Conservation (phyloP, 2,113 vertebrate genomes). For the Psittacula cyanocephala region DNA sequence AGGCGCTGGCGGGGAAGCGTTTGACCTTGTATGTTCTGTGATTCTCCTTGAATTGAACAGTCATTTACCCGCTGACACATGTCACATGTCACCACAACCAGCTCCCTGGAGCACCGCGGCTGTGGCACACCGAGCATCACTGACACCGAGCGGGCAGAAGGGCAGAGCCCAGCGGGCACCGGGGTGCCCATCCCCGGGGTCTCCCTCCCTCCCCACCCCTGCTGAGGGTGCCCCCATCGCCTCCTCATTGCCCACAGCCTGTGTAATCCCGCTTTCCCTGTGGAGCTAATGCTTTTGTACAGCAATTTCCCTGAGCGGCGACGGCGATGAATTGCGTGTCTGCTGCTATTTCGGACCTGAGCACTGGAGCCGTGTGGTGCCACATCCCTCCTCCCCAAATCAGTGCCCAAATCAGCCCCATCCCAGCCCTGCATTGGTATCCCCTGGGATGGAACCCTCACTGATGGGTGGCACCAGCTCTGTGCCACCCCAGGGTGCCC, state of each 20-base stretch:
- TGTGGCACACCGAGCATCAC: neutral
- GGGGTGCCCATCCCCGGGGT: neutral
- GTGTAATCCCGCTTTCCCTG: conserved; percentile 20
- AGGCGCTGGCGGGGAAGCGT: conserved; percentile 37
- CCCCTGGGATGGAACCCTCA: fast-evolving
- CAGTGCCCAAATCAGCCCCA: neutral
- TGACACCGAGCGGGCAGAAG: fast-evolving
- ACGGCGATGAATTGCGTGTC: conserved; percentile 65
- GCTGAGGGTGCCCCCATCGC: fast-evolving
- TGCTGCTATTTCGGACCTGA: conserved; percentile 66
- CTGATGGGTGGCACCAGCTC: fast-evolving
- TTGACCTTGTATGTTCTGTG: conserved; percentile 74
- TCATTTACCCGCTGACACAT: conserved; percentile 71
- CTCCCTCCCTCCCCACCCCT: neutral
- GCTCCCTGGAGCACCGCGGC: conserved; percentile 40
- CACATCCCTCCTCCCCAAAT: neutral
- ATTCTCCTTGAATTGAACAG: conserved; percentile 73
- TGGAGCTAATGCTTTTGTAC: conserved; percentile 70
- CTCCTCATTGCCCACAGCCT: neutral
- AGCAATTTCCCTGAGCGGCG: conserved; percentile 59
- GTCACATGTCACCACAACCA: conserved; percentile 53
- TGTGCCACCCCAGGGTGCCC: neutral
- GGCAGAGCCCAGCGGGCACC: neutral
- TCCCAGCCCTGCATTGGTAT: neutral
- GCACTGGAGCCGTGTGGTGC: neutral